These are phyloP conservation scores for Dolomedes plantarius DNA, from an alignment of 2,888 invertebrate species.

Conservation along the genomic window DNA sequence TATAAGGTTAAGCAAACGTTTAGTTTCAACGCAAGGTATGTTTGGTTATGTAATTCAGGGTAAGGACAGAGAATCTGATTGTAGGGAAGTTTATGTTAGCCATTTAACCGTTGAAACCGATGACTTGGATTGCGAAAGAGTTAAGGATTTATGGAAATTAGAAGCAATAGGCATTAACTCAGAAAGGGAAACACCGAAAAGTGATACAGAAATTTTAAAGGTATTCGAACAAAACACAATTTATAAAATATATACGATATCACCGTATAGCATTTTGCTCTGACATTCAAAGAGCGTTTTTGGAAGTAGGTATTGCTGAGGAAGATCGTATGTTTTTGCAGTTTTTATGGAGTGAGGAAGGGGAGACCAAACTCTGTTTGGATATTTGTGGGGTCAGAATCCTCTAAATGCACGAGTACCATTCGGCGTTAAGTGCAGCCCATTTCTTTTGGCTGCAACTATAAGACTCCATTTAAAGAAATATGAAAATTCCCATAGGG, in stretches of 20 bases:
- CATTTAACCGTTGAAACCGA: not conserved
- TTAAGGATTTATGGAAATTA: not conserved
- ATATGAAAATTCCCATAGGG: not conserved
- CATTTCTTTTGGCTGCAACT: not conserved
- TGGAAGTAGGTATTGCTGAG: not conserved
- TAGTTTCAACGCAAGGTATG: not conserved
- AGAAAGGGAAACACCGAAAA: not conserved
- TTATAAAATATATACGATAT: not conserved
- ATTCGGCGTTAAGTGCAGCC: not conserved
- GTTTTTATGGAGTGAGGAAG: conserved; percentile 37
- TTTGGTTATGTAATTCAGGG: not conserved
- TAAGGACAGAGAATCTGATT: not conserved
- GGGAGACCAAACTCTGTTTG: not conserved
- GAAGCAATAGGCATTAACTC: not conserved
- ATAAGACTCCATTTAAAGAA: not conserved
- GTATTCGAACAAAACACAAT: conserved; percentile 8
- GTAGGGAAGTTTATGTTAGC: not conserved
- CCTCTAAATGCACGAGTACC: not conserved
- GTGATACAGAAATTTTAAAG: not conserved
- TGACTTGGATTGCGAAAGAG: not conserved
- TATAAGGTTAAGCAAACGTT: not conserved
- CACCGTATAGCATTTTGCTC: not conserved
- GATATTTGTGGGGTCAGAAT: not conserved
- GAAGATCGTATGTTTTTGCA: conserved; percentile 18
- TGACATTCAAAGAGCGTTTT: not conserved